Conservation (phyloP, 1,140 invertebrate species). For the Drosophila persimilis region DNA sequence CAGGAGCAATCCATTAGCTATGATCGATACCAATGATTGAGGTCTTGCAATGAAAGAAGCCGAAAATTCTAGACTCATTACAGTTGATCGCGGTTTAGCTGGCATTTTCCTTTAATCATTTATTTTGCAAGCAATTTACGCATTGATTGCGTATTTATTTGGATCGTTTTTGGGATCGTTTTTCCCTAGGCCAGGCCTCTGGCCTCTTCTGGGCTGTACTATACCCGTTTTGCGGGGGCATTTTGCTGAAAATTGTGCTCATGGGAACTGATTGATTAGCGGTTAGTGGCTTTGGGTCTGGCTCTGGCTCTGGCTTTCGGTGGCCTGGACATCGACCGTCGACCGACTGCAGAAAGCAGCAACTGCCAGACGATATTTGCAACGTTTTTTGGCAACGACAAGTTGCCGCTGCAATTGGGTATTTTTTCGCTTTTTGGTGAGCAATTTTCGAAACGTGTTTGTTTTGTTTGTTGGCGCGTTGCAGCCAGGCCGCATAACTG, state of each 20-base stretch:
- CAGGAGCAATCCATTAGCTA: no score
- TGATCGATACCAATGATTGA: no score
- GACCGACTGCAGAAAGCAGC: conserved; percentile 10
- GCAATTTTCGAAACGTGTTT: conserved; percentile 72
- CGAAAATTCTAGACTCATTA: conserved; percentile 21
- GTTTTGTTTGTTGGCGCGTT: conserved; percentile 44
- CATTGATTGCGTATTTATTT: conserved; percentile 59
- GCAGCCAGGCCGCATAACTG: no score
- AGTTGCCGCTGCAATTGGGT: conserved; percentile 60
- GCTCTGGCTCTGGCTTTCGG: conserved; percentile 14
- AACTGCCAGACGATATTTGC: conserved; percentile 71
- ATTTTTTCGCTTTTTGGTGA: conserved; percentile 54
- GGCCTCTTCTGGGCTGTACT: conserved; percentile 17
- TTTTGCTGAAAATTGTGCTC: conserved; percentile 70
- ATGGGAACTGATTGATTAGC: conserved; percentile 81
- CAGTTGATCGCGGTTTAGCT: conserved; percentile 17
- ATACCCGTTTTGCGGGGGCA: conserved; percentile 48
- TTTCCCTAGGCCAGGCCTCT: conserved; percentile 29
- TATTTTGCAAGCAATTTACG: conserved; percentile 59
- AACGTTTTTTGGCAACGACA: conserved; percentile 78
- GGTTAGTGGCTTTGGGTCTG: conserved; percentile 51
- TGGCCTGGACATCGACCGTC: not conserved
- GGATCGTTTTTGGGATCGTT: conserved; percentile 38
- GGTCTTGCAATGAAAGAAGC: not conserved
- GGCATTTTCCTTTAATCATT: conserved; percentile 17